These are phyloP conservation scores for Caloenas nicobarica DNA, from an alignment of 2,113 vertebrate species.

Conservation along the genomic window DNA sequence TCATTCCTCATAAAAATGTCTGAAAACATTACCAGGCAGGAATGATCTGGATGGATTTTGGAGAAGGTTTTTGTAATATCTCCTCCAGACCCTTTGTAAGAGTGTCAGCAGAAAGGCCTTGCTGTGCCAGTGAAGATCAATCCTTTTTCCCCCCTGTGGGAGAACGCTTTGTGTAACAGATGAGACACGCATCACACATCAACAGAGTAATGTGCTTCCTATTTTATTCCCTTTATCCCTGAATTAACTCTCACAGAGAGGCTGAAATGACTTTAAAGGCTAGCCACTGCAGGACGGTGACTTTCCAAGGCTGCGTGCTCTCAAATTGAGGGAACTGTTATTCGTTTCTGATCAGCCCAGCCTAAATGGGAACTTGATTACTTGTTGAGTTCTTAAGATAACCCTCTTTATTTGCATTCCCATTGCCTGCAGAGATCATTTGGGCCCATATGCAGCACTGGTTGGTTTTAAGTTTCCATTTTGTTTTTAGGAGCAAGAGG, in stretches of 20 bases:
- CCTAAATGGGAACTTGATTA: constrained; percentile 5
- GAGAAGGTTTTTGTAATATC: not conserved
- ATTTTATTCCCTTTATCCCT: constrained; percentile 20
- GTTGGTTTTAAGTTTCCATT: constrained; percentile 1
- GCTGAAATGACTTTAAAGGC: not conserved
- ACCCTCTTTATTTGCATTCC: constrained; percentile 12
- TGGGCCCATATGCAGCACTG: not conserved
- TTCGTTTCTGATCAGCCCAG: not conserved
- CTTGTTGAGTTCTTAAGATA: constrained; percentile 36
- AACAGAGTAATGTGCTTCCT: not conserved
- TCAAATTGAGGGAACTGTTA: not conserved
- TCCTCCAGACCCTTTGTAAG: not conserved
- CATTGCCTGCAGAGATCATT: not conserved
- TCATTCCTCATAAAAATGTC: not conserved
- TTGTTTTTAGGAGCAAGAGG: constrained; percentile 20
- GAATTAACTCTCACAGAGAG: constrained; percentile 7
- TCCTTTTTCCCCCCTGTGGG: not conserved
- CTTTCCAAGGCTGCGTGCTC: not conserved
- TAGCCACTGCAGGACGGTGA: not conserved
- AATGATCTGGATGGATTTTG: not conserved
- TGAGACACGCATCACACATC: not conserved
- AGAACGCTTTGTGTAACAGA: not conserved
- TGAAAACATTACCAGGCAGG: not conserved
- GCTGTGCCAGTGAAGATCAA: not conserved
- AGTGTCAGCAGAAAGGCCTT: not conserved